Conservation (phyloP, 2,888 invertebrate species). For the Barypeithes pellucidus region DNA sequence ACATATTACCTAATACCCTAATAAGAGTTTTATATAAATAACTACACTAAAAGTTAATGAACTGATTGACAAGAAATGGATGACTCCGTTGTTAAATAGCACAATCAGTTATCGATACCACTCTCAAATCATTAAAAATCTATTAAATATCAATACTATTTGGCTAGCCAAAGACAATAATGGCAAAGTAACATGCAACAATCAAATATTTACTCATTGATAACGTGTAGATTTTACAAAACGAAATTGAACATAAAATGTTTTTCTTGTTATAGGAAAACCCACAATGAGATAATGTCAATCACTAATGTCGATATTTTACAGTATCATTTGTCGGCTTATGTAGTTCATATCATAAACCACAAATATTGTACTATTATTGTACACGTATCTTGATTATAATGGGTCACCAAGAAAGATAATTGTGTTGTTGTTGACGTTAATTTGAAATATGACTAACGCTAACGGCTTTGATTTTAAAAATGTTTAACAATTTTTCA, state of each 20-base stretch:
- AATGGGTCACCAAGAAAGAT: too few species aligned
- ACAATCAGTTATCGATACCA: too few species aligned
- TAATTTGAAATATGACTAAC: background rate
- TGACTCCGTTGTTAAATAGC: background rate
- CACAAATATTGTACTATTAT: too few species aligned
- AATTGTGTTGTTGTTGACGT: too few species aligned
- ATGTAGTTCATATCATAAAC: too few species aligned
- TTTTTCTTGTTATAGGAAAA: constrained; percentile 28
- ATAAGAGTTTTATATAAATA: too few species aligned
- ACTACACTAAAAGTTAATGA: too few species aligned
- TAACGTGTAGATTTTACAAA: background rate
- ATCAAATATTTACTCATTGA: constrained; percentile 5
- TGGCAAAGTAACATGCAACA: constrained; percentile 2
- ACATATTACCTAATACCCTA: too few species aligned
- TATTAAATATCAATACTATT: constrained; percentile 7
- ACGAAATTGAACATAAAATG: constrained; percentile 22
- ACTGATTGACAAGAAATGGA: too few species aligned
- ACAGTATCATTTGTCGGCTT: background rate
- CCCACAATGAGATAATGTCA: constrained; percentile 27
- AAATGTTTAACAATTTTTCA: too few species aligned
- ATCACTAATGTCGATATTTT: constrained; percentile 28
- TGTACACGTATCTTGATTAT: too few species aligned
- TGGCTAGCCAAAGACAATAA: background rate
- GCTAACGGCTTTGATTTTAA: too few species aligned
- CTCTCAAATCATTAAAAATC: constrained; percentile 1